Conservation (phyloP, 1,140 invertebrate species). For the Sitodiplosis mosellana region DNA sequence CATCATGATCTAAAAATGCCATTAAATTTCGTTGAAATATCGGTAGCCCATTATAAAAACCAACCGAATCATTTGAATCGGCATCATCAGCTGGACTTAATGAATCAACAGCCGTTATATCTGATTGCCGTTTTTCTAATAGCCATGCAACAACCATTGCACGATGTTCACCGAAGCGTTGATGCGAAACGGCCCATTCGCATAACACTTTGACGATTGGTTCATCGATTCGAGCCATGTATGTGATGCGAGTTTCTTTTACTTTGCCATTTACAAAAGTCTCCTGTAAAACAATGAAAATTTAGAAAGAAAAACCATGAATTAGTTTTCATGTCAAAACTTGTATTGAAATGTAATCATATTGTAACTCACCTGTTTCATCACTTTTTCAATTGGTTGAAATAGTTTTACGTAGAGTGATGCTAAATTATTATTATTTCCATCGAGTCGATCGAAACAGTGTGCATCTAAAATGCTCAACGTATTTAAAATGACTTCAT, state of each 20-base stretch:
- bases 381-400: slow-evolving; percentile 14
- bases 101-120: slow-evolving; percentile 32
- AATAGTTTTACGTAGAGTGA: slow-evolving; percentile 82
- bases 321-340: neutral
- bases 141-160: slow-evolving; percentile 88
- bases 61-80: slow-evolving; percentile 64
- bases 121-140: slow-evolving; percentile 69
- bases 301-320: too few relatives aligned
- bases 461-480: slow-evolving; percentile 84
- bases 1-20: slow-evolving; percentile 80
- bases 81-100: slow-evolving; percentile 48
- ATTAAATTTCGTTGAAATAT: slow-evolving; percentile 84
- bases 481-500: slow-evolving; percentile 65
- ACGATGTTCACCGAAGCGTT: slow-evolving; percentile 82
- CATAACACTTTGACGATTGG: slow-evolving; percentile 49
- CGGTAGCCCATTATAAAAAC: slow-evolving; percentile 48
- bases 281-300: slow-evolving; percentile 8
- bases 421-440: slow-evolving; percentile 61
- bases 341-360: neutral
- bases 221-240: slow-evolving; percentile 19
- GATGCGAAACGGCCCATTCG: slow-evolving; percentile 91
- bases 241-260: slow-evolving; percentile 11
- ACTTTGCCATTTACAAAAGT: slow-evolving; percentile 9
- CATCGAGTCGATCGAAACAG: slow-evolving; percentile 80
- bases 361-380: neutral